A percentile compares a stretch with the other conserved stretches of the same genome.
Conservation (phyloP, 2,797 vertebrate species). For the Peromyscus nudipes region DNA sequence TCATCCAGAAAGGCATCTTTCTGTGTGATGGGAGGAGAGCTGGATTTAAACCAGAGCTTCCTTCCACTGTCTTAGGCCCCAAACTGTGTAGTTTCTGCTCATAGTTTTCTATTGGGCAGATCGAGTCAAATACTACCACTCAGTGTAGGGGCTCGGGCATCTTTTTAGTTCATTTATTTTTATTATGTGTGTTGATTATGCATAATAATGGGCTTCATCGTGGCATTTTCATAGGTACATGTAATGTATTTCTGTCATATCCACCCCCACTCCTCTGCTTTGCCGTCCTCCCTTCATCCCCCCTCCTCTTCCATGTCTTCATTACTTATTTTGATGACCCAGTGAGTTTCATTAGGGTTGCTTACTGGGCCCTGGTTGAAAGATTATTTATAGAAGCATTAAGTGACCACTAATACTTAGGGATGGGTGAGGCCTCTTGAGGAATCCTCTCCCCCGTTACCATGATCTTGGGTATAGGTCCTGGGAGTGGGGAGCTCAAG, state of each 20-base stretch:
- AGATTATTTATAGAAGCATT: background rate
- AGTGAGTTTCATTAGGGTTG: background rate
- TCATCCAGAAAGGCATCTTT: constrained; percentile 3
- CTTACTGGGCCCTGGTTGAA: background rate
- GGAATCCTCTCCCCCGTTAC: background rate
- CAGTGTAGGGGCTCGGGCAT: background rate
- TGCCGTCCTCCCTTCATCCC: too few species aligned
- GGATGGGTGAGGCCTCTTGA: background rate
- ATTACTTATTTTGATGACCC: background rate
- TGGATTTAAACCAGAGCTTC: background rate
- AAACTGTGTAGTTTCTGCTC: constrained; percentile 4
- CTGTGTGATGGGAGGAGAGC: background rate
- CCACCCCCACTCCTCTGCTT: background rate
- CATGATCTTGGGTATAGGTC: background rate
- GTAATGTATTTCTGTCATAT: background rate
- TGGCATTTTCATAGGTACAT: background rate
- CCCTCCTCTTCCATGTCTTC: background rate
- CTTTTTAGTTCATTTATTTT: background rate
- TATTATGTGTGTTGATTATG: background rate
- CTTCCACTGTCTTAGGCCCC: background rate
- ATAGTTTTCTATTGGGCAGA: background rate
- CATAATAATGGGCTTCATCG: background rate
- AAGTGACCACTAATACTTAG: background rate
- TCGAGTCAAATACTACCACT: background rate
- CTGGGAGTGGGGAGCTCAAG: background rate